Base-by-base conservation (phyloP, 1,140 invertebrate species). In the Hyposmocoma kahamanoa region DNA sequence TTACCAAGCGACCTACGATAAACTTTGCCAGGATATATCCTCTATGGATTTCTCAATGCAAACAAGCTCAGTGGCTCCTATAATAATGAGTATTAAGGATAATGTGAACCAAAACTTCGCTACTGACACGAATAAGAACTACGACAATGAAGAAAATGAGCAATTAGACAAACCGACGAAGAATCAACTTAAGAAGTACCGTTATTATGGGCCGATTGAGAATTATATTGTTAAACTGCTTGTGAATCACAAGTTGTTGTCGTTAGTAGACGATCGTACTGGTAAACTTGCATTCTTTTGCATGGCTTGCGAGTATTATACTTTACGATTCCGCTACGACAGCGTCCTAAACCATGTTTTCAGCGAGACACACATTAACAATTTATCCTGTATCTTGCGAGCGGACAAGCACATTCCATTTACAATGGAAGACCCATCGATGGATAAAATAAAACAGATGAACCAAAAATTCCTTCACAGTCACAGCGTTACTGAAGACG, bases 1-100 rank as follows among this genome's bases (percentile, higher is more conserved):
- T 34, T 82, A 81, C 47, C 69, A 78, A 38, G 51, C 51, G 0
- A 43, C 55, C 0, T 80, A 72, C 22, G 72, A 77, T 8, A 78
- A 75, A 19, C 46, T 85, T 0, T 80, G 74, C 21, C 51, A 59
- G 41, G 72, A 79, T 13, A 64, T 82, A 13, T 56, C 53, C 1
- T 22, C 43, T 11, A 72, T 82, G 8, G 75, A 83, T 50, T 83
- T 85, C 43, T 66, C 72, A 0, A 62, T 64, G 3, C 69, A 79
- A 45, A 72, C 76, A 0, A 74, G 74, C 41, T 74, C 80, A 0
- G 80, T 85, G 0, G 80, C 79, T n/a, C 82, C 82, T 0, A 83
- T 85, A 1, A 83, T 85, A 3, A 84, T 85, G 82, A 81, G 76
- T 39, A 85, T 85, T 28, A 79, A 80, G 8, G 82, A 85, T 44